A percentile compares a stretch with the other conserved stretches of the same genome.
These are phyloP conservation scores for Aphidius gifuensis DNA, from an alignment of 1,140 invertebrate genomes.

Conservation along the genomic window DNA sequence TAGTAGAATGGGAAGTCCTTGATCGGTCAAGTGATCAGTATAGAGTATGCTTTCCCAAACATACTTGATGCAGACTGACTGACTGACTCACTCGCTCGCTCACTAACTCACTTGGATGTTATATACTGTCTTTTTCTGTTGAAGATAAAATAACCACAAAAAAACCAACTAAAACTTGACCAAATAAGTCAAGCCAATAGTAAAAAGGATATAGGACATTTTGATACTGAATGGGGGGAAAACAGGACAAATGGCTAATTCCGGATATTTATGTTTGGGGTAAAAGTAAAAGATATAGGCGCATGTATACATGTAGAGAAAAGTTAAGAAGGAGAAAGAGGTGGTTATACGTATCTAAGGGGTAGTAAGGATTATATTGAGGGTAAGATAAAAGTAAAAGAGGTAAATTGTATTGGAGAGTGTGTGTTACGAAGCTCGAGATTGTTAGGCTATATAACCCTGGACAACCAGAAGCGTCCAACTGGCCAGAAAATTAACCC, in stretches of 20 bases:
- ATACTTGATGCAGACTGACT: constrained; percentile 20
- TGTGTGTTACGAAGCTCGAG: constrained; percentile 53
- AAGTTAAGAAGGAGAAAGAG: not conserved
- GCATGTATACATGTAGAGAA: constrained; percentile 26
- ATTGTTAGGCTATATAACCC: constrained; percentile 51
- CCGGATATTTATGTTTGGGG: constrained; percentile 57
- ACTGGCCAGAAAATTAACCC: constrained; percentile 59
- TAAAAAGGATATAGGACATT: constrained; percentile 29
- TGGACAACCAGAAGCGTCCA: constrained; percentile 55
- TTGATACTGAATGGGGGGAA: constrained; percentile 35
- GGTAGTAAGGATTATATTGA: no score
- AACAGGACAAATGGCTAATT: constrained; percentile 57
- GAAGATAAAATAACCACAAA: not conserved
- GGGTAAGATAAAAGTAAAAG: no score
- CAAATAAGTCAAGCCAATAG: constrained; percentile 26
- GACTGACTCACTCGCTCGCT: constrained; percentile 34
- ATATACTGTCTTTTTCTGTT: not conserved
- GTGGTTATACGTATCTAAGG: no score
- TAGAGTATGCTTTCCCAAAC: constrained; percentile 25
- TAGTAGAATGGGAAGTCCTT: constrained; percentile 44
- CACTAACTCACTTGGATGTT: constrained; percentile 2
- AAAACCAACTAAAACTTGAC: not conserved
- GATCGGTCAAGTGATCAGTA: constrained; percentile 57
- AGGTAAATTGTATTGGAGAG: constrained; percentile 32
- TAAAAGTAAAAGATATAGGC: constrained; percentile 31